Evolutionary conservation across 2,797 vertebrate genomes (phyloP).

Genomic region (Anas bernieri): DNA sequence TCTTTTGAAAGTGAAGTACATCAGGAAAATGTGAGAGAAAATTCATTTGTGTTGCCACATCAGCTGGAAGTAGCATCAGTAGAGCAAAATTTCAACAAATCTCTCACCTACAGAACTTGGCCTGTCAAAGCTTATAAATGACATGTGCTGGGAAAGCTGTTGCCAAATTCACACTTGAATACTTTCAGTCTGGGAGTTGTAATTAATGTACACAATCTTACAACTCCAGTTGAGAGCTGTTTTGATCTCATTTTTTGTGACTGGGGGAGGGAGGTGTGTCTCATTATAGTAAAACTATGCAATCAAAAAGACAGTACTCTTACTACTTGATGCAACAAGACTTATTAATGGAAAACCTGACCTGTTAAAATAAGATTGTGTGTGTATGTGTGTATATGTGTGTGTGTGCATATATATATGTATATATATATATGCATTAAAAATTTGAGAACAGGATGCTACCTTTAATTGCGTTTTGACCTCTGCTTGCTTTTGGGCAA

Average conservation of each 20-base stretch:
- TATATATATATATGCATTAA: accelerated
- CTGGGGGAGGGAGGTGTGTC: background rate
- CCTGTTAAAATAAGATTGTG: background rate
- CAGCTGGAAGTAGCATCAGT: background rate
- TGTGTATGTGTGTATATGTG: background rate
- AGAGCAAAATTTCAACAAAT: background rate
- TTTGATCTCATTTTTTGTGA: background rate
- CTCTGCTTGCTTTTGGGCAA: background rate
- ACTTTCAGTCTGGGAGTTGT: background rate
- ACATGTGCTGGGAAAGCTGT: background rate
- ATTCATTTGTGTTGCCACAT: background rate
- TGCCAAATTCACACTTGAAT: background rate
- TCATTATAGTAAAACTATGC: background rate
- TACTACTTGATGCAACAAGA: background rate
- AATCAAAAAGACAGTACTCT: background rate
- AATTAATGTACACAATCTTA: background rate
- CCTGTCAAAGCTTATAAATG: background rate
- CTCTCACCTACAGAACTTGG: background rate
- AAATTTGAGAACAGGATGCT: background rate
- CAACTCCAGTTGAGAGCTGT: background rate
- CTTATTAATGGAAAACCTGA: background rate
- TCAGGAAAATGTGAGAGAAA: accelerated
- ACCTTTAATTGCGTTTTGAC: background rate
- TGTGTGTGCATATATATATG: accelerated
- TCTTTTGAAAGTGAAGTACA: background rate